A percentile compares a stretch with the other conserved stretches of the same genome.
Evolutionary conservation across 2,888 invertebrate species (phyloP).

Genomic region (Odontothrips loti): DNA sequence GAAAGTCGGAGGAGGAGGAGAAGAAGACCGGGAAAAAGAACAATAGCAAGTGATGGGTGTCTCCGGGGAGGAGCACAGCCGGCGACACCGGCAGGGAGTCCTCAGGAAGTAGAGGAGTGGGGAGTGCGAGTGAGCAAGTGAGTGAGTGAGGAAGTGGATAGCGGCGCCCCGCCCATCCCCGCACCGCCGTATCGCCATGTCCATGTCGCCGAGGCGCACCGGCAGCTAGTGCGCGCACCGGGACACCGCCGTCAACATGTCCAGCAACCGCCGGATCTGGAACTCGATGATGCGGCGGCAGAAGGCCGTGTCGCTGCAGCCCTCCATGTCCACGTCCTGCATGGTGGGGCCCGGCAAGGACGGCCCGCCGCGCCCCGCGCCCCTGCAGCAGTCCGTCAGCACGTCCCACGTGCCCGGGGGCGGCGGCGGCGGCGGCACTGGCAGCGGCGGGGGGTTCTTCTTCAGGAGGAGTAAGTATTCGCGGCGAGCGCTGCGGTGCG

Average conservation of each 20-base stretch:
- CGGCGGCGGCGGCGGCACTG: too few relatives aligned
- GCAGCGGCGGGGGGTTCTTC: background rate
- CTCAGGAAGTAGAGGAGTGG: background rate
- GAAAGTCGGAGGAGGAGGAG: background rate
- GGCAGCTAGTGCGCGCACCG: background rate
- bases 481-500: background rate
- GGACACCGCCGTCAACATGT: background rate
- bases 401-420: constrained; percentile 11
- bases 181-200: background rate
- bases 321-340: constrained; percentile 21
- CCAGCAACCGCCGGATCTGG: constrained; percentile 12
- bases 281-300: constrained; percentile 17
- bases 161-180: background rate
- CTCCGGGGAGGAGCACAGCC: too few relatives aligned
- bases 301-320: constrained; percentile 20
- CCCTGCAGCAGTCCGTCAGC: constrained; percentile 15
- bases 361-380: background rate
- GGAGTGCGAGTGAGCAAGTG: too few relatives aligned
- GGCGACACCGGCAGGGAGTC: background rate
- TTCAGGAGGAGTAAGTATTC: constrained; percentile 14
- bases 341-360: constrained; percentile 3
- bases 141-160: background rate
- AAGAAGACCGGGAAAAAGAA: too few relatives aligned
- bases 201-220: too few relatives aligned
- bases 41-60: too few relatives aligned